Evolutionary conservation across 2,113 vertebrate species (phyloP).

Genomic region (Phalacrocorax carbo): DNA sequence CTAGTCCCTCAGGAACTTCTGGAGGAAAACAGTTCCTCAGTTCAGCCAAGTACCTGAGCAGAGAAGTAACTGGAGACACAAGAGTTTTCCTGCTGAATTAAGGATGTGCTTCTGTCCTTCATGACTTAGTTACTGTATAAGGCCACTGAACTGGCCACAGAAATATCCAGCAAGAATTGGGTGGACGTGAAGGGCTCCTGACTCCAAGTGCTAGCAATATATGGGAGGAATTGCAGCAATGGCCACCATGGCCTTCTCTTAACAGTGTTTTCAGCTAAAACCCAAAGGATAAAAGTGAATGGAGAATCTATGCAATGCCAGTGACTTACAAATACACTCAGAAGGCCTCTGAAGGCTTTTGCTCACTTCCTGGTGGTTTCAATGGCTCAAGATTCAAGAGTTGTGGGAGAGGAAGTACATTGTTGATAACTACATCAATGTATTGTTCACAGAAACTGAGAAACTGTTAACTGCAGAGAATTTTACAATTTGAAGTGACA

Average conservation of each 20-base stretch:
- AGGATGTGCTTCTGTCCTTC: not conserved
- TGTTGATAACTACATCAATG: not conserved
- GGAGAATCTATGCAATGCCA: not conserved
- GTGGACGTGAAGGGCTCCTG: not conserved
- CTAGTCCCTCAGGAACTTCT: not conserved
- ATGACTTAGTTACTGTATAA: not conserved
- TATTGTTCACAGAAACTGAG: constrained; percentile 23
- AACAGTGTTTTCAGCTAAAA: not conserved
- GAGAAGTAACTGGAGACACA: not conserved
- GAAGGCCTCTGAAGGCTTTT: not conserved
- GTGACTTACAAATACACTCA: not conserved
- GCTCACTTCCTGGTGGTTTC: not conserved
- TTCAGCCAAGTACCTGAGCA: not conserved
- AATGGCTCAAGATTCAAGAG: not conserved
- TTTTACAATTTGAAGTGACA: constrained; percentile 16
- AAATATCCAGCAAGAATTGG: not conserved
- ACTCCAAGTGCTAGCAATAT: not conserved
- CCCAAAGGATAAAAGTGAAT: not conserved
- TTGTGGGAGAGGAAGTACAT: not conserved
- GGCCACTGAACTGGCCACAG: not conserved
- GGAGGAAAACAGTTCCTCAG: not conserved
- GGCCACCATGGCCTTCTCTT: not conserved
- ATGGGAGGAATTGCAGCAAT: not conserved
- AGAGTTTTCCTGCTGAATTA: not conserved
- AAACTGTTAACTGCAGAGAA: not conserved